Base-by-base conservation (phyloP, 2,888 invertebrate genomes). In the Amphipyra tragopoginis region DNA sequence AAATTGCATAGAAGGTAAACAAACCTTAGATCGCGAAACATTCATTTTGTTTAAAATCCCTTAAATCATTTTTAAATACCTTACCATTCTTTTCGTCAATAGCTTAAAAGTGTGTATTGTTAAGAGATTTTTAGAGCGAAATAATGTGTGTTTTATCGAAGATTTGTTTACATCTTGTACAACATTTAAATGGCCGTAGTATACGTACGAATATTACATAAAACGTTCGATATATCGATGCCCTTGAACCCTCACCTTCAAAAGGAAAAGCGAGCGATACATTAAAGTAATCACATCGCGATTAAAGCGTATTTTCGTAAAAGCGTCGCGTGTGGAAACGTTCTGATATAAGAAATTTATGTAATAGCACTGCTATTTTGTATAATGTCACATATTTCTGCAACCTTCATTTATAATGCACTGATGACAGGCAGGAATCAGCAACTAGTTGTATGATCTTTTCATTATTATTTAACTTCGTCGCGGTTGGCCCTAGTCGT, bases 271-370 rank as follows among this genome's bases (percentile, higher is more conserved):
- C 43, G 38, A 62, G 40, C 67, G 36, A 52, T 53, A 65, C 55
- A 68, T 76, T 60, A 64, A 61, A 75, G 57, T 53, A 79, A 79
- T 75, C 72, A 70, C 54, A 29, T 43, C 34, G 15, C 54, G 47
- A 75, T 72, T 75, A 61, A 65, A 65, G 80, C n/a, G 65, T 77
- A 80, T 78, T 72, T 78, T 72, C 60, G 57, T 65, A 45, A 72
- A 80, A 72, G 72, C 62, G 14, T 72, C 47, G 80, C 80, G 77
- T 78, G 75, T 26, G 74, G 61, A 48, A 56, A 56, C 33, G 38
- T 63, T 52, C 15, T 45, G 49, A 39, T 49, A 59, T 74, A 45
- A 48, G 50, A 59, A 54, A 57, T 61, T 52, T 54, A 59, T 45
- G 52, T 71, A 65, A 77, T 61, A 42, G 45, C 50, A 14, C 13